Conservation (phyloP, 2,888 invertebrate species). For the Cynaeus angustus region DNA sequence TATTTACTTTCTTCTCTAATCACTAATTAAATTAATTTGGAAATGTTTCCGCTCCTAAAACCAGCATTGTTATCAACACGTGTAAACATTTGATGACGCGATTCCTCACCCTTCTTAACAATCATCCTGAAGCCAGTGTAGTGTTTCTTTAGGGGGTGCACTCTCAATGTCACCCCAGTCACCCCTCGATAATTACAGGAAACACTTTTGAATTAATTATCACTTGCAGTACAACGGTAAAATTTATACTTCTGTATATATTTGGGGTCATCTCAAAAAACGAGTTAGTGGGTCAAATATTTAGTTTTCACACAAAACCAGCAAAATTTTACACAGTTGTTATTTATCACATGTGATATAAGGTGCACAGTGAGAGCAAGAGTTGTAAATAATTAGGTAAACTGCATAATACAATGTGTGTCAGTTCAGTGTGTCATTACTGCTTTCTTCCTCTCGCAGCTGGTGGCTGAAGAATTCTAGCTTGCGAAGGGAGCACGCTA, state of each 20-base stretch:
- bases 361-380: conserved; percentile 11
- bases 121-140: too few species aligned
- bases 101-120: background rate
- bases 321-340: background rate
- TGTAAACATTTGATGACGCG: conserved; percentile 14
- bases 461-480: background rate
- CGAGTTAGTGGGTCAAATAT: background rate
- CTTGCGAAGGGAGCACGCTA: background rate
- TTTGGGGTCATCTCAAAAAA: background rate
- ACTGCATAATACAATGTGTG: conserved; percentile 47
- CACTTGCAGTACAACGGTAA: background rate
- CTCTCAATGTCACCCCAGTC: background rate
- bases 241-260: background rate
- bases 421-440: conserved; percentile 55
- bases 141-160: background rate
- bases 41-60: conserved; percentile 19
- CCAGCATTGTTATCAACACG: background rate
- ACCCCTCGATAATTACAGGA: background rate
- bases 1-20: conserved; percentile 30
- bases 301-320: background rate
- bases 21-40: conserved; percentile 27
- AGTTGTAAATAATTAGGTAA: conserved; percentile 17
- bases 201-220: too few species aligned
- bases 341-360: background rate
- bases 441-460: conserved; percentile 38